Conservation (phyloP, 2,113 vertebrate genomes). For the Xerus inauris region DNA sequence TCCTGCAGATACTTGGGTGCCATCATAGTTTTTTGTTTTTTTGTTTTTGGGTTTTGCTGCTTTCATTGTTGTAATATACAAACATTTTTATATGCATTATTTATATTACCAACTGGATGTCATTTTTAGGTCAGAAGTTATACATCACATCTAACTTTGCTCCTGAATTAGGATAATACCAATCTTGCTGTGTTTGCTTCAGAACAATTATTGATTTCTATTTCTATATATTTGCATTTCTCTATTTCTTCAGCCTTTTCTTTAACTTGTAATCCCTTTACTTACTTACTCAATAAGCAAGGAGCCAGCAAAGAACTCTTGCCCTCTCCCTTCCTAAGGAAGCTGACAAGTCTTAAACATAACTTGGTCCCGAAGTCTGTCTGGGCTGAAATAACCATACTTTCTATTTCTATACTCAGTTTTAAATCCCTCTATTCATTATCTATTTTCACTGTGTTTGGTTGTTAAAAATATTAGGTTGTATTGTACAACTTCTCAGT, state of each 20-base stretch:
- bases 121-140: neutral
- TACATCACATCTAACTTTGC: neutral
- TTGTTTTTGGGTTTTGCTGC: neutral
- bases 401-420: neutral
- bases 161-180: neutral
- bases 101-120: neutral
- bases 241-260: neutral
- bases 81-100: neutral
- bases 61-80: neutral
- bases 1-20: neutral
- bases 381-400: neutral
- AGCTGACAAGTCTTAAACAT: neutral
- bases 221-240: neutral
- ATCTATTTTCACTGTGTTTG: neutral
- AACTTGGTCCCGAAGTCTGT: neutral
- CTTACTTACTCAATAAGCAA: neutral
- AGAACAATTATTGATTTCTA: neutral
- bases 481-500: neutral
- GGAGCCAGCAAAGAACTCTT: neutral
- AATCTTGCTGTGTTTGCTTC: neutral
- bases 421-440: neutral
- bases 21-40: neutral
- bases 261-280: neutral
- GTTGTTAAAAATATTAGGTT: neutral
- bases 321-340: neutral